These are phyloP conservation scores for Panorpa germanica DNA, from an alignment of 2,888 invertebrate species.

Conservation along the genomic window DNA sequence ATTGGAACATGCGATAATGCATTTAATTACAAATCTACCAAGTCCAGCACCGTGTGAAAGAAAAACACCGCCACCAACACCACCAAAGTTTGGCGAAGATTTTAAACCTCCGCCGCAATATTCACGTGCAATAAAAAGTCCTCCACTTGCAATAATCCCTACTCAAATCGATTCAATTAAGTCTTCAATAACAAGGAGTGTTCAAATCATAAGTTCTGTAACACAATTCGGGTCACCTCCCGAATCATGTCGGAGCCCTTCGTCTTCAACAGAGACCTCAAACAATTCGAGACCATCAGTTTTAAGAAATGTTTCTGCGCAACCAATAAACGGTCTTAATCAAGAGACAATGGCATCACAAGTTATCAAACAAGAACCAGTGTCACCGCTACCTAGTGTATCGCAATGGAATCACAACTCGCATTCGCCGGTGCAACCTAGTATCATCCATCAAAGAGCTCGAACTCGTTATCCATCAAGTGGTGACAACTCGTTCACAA, in stretches of 20 bases:
- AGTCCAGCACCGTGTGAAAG: slow-evolving; percentile 14
- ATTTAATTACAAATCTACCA: slow-evolving; percentile 35
- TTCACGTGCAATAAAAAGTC: slow-evolving; percentile 17
- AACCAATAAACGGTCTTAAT: too few relatives aligned
- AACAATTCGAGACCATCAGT: not conserved
- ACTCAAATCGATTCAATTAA: slow-evolving; percentile 23
- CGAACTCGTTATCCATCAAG: too few relatives aligned
- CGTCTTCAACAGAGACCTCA: not conserved
- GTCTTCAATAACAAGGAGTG: slow-evolving; percentile 24
- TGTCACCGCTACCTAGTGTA: too few relatives aligned
- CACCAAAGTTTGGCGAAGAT: slow-evolving; percentile 10
- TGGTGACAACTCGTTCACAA: too few relatives aligned
- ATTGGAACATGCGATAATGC: slow-evolving; percentile 51
- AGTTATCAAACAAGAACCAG: not conserved
- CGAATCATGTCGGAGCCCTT: too few relatives aligned
- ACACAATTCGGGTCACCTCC: not conserved
- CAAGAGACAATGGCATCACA: not conserved
- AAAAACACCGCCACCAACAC: slow-evolving; percentile 11
- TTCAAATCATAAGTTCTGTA: slow-evolving; percentile 20
- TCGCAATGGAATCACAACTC: too few relatives aligned
- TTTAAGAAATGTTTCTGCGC: too few relatives aligned
- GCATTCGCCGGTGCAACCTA: too few relatives aligned
- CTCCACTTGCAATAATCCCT: slow-evolving; percentile 22
- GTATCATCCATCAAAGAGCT: too few relatives aligned
- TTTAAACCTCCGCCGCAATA: not conserved